Evolutionary conservation across 2,888 invertebrate species (phyloP).

Genomic region (Caenorhabditis japonica): DNA sequence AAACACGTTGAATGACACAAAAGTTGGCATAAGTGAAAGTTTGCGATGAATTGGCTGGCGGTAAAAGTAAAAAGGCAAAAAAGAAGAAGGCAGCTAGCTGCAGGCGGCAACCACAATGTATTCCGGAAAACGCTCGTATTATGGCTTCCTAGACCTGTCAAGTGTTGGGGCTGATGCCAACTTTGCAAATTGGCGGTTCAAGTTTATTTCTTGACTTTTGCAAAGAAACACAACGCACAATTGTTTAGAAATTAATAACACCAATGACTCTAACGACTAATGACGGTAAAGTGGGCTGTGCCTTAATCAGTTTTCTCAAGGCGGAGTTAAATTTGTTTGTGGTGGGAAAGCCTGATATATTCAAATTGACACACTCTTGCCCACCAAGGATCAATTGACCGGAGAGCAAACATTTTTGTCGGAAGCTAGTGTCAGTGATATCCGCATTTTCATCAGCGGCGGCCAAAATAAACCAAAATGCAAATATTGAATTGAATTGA

Average conservation of each 20-base stretch:
- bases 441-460: conserved; percentile 48
- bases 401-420: conserved; percentile 40
- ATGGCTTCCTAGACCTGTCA: conserved; percentile 41
- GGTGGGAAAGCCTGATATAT: conserved; percentile 4
- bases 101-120: conserved; percentile 44
- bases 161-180: conserved; percentile 28
- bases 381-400: conserved; percentile 44
- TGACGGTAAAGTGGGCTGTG: no score
- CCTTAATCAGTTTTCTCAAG: conserved; percentile 6
- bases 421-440: conserved; percentile 52
- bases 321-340: conserved; percentile 36
- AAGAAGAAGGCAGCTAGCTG: conserved; percentile 23
- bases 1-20: conserved; percentile 27
- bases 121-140: conserved; percentile 52
- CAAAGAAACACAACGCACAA: no score
- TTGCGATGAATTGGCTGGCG: conserved; percentile 47
- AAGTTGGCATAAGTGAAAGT: conserved; percentile 58
- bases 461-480: conserved; percentile 44
- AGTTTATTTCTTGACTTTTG: no score
- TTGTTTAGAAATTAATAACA: no score
- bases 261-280: no score
- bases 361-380: conserved; percentile 15
- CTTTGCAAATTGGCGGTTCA: no score
- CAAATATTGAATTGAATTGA: conserved; percentile 23
- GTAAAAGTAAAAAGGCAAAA: conserved; percentile 30